These are phyloP conservation scores for Pseudorhombus dupliciocellatus DNA, from an alignment of 2,113 vertebrate species.

Conservation along the genomic window DNA sequence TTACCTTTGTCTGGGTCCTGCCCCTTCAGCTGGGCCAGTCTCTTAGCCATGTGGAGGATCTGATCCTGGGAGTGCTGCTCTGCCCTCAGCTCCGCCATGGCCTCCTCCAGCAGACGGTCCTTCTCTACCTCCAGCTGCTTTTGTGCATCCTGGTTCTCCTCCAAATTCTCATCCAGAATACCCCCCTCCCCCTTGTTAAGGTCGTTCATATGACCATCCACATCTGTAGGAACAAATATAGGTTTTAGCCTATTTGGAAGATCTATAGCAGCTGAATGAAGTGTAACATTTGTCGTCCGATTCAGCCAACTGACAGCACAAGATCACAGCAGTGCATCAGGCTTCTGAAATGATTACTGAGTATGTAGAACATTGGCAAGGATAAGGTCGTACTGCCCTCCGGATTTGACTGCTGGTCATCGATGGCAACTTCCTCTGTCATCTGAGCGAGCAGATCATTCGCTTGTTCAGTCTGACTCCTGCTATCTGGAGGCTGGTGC, in stretches of 20 bases:
- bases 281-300: not conserved
- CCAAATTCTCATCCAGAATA: conserved; percentile 73
- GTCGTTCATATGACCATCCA: conserved; percentile 83
- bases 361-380: not conserved
- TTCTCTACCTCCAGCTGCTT: conserved; percentile 87
- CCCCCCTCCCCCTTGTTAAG: conserved; percentile 80
- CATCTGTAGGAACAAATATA: conserved; percentile 59
- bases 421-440: conserved; percentile 89
- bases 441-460: conserved; percentile 89
- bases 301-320: not conserved
- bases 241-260: not conserved
- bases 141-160: conserved; percentile 67
- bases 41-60: conserved; percentile 87
- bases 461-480: conserved; percentile 86
- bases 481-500: conserved; percentile 83
- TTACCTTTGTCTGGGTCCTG: conserved; percentile 90
- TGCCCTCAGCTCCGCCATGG: conserved; percentile 84
- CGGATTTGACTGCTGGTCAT: conserved; percentile 74
- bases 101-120: conserved; percentile 86
- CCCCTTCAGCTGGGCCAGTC: conserved; percentile 88
- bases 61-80: conserved; percentile 86
- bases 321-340: not conserved
- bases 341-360: conserved; percentile 1
- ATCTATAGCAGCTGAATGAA: not conserved
- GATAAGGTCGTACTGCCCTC: conserved; percentile 66